Conservation (phyloP, 2,113 vertebrate species). For the Etheostoma spectabile region DNA sequence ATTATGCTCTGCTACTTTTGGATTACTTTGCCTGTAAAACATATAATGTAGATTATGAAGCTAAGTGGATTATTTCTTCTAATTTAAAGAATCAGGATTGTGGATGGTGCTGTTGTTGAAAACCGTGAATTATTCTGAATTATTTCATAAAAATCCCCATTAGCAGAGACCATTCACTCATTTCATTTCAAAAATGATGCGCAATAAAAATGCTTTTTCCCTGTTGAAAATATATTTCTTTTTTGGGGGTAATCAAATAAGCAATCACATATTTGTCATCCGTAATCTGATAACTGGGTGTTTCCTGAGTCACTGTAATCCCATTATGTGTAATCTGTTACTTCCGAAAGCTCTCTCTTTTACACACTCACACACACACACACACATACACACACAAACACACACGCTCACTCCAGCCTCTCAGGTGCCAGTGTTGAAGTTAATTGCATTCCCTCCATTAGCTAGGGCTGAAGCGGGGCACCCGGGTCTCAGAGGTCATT, state of each 20-base stretch:
- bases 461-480: conserved; percentile 69
- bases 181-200: conserved; percentile 2
- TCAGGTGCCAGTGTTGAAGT: conserved; percentile 79
- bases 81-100: conserved; percentile 43
- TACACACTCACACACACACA: neutral
- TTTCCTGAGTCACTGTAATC: conserved; percentile 77
- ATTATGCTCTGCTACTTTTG: conserved; percentile 72
- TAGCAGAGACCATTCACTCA: conserved; percentile 17
- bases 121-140: conserved; percentile 1
- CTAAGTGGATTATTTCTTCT: conserved; percentile 72
- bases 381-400: conserved; percentile 6
- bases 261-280: conserved; percentile 49
- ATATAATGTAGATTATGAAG: conserved; percentile 58
- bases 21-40: conserved; percentile 63
- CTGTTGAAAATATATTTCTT: conserved; percentile 1
- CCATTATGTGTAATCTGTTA: conserved; percentile 77
- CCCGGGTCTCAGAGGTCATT: conserved; percentile 79
- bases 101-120: conserved; percentile 12
- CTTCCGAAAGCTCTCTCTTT: conserved; percentile 59
- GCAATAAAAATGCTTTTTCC: conserved; percentile 11
- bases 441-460: conserved; percentile 86
- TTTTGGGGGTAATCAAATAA: conserved; percentile 55
- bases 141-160: conserved; percentile 18
- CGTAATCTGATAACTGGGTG: conserved; percentile 73
- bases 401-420: conserved; percentile 61